These are phyloP conservation scores for Muntiacus muntjak DNA, from an alignment of 2,113 vertebrate genomes.

Conservation along the genomic window DNA sequence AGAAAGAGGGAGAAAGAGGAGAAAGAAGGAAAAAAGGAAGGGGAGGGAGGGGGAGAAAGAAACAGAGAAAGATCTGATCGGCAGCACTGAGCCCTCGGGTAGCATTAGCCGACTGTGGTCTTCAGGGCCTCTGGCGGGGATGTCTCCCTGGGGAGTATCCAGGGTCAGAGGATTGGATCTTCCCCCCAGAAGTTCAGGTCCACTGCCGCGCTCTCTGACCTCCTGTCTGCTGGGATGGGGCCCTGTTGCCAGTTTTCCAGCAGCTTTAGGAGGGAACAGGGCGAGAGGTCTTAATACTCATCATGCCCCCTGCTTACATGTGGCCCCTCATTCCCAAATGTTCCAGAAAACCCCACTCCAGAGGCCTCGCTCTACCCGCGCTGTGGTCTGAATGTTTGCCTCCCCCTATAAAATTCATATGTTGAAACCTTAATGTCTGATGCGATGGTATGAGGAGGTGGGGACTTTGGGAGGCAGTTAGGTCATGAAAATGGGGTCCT, in stretches of 20 bases:
- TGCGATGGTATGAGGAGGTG: background rate
- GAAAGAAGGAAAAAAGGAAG: background rate
- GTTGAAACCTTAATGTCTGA: background rate
- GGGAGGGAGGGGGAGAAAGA: background rate
- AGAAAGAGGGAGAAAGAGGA: background rate
- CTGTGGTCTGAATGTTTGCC: background rate
- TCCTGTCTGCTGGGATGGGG: background rate
- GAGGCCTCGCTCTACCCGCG: background rate
- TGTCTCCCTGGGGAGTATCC: background rate
- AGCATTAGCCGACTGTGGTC: accelerated
- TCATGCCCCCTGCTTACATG: accelerated
- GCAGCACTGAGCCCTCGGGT: background rate
- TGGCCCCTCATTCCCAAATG: background rate
- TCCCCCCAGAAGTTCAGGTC: background rate
- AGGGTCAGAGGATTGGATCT: background rate
- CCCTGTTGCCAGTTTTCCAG: background rate
- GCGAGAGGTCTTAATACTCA: background rate
- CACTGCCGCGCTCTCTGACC: accelerated
- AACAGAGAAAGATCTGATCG: background rate
- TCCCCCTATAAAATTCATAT: background rate
- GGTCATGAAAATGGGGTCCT: background rate
- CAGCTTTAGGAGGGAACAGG: background rate
- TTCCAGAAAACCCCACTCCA: background rate
- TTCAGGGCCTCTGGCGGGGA: background rate
- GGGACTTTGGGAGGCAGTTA: background rate